Evolutionary conservation across 2,888 invertebrate species (phyloP), one percentile per base, ranked within the genome.

Genomic region (Rhagonycha lutea): DNA sequence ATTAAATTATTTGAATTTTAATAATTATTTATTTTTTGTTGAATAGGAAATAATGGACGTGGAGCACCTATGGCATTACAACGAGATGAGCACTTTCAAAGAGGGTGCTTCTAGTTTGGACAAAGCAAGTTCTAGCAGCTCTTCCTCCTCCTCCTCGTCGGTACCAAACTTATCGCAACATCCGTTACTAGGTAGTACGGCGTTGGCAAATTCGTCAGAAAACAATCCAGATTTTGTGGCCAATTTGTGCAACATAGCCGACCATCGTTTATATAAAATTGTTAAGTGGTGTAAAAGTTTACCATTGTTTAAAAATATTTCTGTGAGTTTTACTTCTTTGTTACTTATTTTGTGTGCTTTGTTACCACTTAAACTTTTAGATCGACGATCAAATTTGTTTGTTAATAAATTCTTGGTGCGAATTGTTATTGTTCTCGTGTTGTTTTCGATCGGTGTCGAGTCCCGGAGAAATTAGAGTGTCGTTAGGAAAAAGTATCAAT

Each of bases 261-360:
- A 98, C 88, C 96, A 98, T 87, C 91, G 98, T 68, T 91, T 98
- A 14, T 98, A 98, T 87, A 97, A 98, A 90, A 97, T 98, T 82
- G 98, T 98, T 79, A 97, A 98, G 87, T 98, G 98, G 98, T 98
- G 98, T 90, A 96, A 98, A 88, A 98, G 97, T 87, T 89, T 98
- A 86, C 98, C 98, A 14, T 92, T 98, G 26, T 98, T 98, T 87
- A 97, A 98, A 87, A 96, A 97, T 88, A 98, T 98, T 83, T 96
- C 97, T 84, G 96, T 96, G 84, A 90, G 92, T 88, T 10, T 73
- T 24, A 68, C 32, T 70, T 70, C 65, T 12, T 29, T 60, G 23
- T 68, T 68, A 65, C 14, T n/a, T 0, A 29, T 71, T 72, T 71
- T 47, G n/a, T 47, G 47, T 47, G 7, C 7, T 47, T 47, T 12